These are phyloP conservation scores for Gnatocerus cornutus DNA, from an alignment of 2,888 invertebrate species.

Conservation along the genomic window DNA sequence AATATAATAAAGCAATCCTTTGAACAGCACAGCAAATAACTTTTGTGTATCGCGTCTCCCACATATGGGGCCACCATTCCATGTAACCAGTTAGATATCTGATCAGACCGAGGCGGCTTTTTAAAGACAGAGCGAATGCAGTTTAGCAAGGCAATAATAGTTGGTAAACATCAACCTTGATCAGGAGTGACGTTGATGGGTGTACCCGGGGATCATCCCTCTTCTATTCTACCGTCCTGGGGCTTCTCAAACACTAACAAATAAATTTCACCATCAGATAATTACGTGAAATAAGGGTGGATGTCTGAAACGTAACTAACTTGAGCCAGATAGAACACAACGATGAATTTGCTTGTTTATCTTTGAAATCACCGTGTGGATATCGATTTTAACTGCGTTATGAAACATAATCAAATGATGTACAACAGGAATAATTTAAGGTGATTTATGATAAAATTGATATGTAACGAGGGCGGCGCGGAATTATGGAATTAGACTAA, in stretches of 20 bases:
- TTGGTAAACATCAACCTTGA: conserved; percentile 60
- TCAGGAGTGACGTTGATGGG: conserved; percentile 58
- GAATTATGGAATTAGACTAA: too few relatives aligned
- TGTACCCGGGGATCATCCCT: conserved; percentile 49
- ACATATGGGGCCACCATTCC: conserved; percentile 52
- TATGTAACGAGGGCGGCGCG: not conserved
- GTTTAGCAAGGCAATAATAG: conserved; percentile 61
- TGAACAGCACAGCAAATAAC: conserved; percentile 48
- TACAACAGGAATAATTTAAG: conserved; percentile 16
- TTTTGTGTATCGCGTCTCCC: conserved; percentile 53
- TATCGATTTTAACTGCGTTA: conserved; percentile 3
- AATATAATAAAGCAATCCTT: conserved; percentile 49
- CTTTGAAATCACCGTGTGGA: conserved; percentile 1
- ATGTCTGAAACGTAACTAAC: conserved; percentile 10
- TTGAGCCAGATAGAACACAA: conserved; percentile 14
- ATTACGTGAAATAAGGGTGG: conserved; percentile 53
- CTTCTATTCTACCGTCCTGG: conserved; percentile 19
- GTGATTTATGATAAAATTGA: conserved; percentile 29
- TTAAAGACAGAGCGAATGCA: conserved; percentile 58
- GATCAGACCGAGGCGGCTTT: conserved; percentile 56
- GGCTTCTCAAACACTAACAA: conserved; percentile 52
- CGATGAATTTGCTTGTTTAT: conserved; percentile 26
- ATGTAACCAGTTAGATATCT: conserved; percentile 59
- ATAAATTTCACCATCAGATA: conserved; percentile 56
- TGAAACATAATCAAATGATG: conserved; percentile 12